These are phyloP conservation scores for Theonella swinhoei DNA, from an alignment of 37 sponge, comb jelly and placozoan species.

Conservation along the genomic window DNA sequence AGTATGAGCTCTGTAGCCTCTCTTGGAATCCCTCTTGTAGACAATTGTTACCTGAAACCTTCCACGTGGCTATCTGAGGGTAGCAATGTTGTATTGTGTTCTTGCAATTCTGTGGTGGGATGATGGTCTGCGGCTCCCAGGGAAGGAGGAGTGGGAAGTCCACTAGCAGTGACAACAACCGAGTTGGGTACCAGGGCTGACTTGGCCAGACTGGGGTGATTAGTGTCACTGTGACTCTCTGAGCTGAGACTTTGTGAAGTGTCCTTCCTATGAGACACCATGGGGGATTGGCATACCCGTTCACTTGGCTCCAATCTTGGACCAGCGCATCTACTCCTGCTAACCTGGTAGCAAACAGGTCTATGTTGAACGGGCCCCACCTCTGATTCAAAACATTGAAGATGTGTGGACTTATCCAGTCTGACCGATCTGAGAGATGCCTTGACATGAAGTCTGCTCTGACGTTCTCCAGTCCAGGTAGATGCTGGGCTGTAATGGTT, in stretches of 20 bases:
- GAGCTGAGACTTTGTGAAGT: slow-evolving; percentile 8
- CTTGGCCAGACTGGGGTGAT: background rate
- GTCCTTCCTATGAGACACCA: background rate
- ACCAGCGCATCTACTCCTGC: background rate
- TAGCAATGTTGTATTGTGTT: background rate
- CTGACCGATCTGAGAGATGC: background rate
- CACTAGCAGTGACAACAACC: background rate
- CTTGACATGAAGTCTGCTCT: slow-evolving; percentile 19
- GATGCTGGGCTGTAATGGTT: slow-evolving; percentile 15
- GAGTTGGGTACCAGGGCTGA: background rate
- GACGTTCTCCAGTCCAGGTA: slow-evolving; percentile 17
- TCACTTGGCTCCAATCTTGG: background rate
- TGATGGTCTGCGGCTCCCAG: background rate
- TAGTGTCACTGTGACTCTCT: background rate
- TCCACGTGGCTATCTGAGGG: slow-evolving; percentile 5
- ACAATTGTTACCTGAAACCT: slow-evolving; percentile 21
- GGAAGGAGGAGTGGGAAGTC: background rate
- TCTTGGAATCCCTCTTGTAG: slow-evolving; percentile 14
- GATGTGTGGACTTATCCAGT: slow-evolving; percentile 19
- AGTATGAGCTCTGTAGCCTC: slow-evolving; percentile 24
- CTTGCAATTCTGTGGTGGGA: background rate
- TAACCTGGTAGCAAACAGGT: slow-evolving; percentile 34
- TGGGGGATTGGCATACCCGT: slow-evolving; percentile 1
- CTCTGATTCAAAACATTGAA: background rate
- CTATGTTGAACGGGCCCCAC: slow-evolving; percentile 2